Percentiles rank a stretch among this genome's conserved stretches.
These are phyloP conservation scores for Hozukius guyotensis DNA, from an alignment of 2,797 vertebrate genomes.

Conservation along the genomic window DNA sequence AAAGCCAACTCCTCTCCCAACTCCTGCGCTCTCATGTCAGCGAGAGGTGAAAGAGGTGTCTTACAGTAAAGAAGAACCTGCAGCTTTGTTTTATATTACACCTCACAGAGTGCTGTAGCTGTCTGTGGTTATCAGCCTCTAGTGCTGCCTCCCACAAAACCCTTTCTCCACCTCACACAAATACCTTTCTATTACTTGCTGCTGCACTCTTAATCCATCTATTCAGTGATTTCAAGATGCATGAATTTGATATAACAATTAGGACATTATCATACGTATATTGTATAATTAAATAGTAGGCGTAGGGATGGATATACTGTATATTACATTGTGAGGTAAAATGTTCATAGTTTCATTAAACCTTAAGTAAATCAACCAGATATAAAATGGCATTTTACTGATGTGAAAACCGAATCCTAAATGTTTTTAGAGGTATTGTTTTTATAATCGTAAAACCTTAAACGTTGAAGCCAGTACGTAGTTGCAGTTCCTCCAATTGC, in stretches of 20 bases:
- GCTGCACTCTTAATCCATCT: neutral
- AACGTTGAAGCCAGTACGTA: neutral
- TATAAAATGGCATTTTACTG: neutral
- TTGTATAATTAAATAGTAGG: neutral
- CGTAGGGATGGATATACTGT: neutral
- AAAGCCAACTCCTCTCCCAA: constrained; percentile 60
- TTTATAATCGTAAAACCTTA: neutral
- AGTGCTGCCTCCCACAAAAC: constrained; percentile 43
- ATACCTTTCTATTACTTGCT: constrained; percentile 8
- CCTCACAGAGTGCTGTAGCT: constrained; percentile 67
- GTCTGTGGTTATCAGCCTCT: constrained; percentile 66
- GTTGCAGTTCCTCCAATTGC: neutral
- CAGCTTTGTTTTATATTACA: constrained; percentile 72
- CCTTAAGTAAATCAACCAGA: neutral
- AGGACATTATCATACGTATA: neutral
- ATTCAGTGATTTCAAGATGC: constrained; percentile 3
- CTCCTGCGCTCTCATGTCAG: constrained; percentile 68
- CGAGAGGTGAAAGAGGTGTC: constrained; percentile 71
- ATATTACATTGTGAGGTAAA: neutral
- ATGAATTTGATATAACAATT: neutral
- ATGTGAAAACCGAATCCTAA: neutral
- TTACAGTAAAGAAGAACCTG: constrained; percentile 59
- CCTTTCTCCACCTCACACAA: constrained; percentile 19
- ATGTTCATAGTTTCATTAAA: neutral
- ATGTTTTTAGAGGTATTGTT: neutral